Percentiles rank a stretch among this genome's conserved stretches.
Evolutionary conservation across 2,113 vertebrate genomes (phyloP).

Genomic region (Onychorhynchus coronatus): DNA sequence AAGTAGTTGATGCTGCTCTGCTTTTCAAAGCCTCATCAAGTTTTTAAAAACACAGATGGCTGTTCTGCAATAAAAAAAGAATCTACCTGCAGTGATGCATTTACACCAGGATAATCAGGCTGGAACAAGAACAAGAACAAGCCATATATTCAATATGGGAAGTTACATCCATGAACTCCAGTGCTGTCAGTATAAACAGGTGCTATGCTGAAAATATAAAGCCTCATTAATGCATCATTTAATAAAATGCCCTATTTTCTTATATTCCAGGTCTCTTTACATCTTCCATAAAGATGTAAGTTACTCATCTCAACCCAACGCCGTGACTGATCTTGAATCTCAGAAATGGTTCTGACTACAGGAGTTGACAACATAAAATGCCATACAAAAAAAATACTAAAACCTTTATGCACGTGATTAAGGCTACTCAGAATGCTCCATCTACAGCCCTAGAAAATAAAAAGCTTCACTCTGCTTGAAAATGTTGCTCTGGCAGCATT

Average conservation of each 20-base stretch:
- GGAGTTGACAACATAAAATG: background rate
- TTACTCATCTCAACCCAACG: background rate
- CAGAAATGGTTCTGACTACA: background rate
- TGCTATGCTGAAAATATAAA: background rate
- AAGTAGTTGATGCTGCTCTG: constrained; percentile 31
- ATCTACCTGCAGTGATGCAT: constrained; percentile 52
- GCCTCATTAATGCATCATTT: constrained; percentile 38
- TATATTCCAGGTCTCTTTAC: background rate
- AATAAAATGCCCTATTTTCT: constrained; percentile 22
- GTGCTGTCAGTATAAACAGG: background rate
- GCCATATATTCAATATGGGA: background rate
- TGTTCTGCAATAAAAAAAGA: constrained; percentile 31
- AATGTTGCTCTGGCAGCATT: background rate
- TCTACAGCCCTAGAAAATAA: background rate
- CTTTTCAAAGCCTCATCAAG: constrained; percentile 60
- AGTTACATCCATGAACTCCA: background rate
- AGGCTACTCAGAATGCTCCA: background rate
- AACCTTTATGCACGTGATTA: constrained; percentile 9
- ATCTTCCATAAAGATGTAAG: constrained; percentile 13
- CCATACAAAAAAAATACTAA: background rate
- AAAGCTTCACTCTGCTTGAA: background rate
- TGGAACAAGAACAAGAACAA: background rate
- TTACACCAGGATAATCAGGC: constrained; percentile 32
- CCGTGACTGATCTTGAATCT: background rate
- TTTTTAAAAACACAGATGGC: constrained; percentile 65